Conservation (phyloP, 2,888 invertebrate genomes). For the Drosophila multiciliata region DNA sequence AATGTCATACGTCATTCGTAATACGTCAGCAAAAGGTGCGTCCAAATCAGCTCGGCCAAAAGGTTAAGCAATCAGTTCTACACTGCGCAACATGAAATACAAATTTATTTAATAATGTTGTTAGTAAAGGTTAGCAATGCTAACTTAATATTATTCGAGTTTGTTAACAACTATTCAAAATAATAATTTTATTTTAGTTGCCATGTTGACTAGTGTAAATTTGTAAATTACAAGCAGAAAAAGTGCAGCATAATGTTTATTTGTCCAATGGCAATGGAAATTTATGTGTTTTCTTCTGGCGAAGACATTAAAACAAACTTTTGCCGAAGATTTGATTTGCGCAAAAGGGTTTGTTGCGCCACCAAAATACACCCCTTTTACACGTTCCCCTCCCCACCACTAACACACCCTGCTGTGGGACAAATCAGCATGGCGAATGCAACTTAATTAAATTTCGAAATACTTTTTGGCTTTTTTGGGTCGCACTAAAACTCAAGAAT, state of each 20-base stretch:
- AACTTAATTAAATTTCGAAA: constrained; percentile 81
- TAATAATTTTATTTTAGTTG: not conserved
- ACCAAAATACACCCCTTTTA: not conserved
- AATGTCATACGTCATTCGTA: constrained; percentile 76
- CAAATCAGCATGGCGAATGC: constrained; percentile 80
- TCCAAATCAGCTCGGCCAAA: constrained; percentile 54
- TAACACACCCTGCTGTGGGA: constrained; percentile 51
- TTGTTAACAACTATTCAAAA: not conserved
- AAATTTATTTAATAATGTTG: not conserved
- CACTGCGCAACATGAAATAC: constrained; percentile 32
- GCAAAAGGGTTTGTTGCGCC: constrained; percentile 59
- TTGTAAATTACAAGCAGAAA: constrained; percentile 32
- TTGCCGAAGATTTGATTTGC: constrained; percentile 51
- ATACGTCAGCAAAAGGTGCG: constrained; percentile 79
- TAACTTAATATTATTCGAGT: not conserved
- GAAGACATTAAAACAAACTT: constrained; percentile 73
- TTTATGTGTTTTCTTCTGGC: constrained; percentile 67
- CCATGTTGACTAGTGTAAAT: constrained; percentile 29
- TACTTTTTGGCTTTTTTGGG: constrained; percentile 56
- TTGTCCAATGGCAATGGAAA: constrained; percentile 63
- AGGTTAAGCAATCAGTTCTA: constrained; percentile 36
- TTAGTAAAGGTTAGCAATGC: not conserved
- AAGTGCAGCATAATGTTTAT: constrained; percentile 78
- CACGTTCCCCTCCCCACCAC: too few relatives aligned
- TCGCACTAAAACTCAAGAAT: constrained; percentile 49